Base-by-base conservation (phyloP, 1,140 invertebrate species). In the Luehdorfia chinensis region DNA sequence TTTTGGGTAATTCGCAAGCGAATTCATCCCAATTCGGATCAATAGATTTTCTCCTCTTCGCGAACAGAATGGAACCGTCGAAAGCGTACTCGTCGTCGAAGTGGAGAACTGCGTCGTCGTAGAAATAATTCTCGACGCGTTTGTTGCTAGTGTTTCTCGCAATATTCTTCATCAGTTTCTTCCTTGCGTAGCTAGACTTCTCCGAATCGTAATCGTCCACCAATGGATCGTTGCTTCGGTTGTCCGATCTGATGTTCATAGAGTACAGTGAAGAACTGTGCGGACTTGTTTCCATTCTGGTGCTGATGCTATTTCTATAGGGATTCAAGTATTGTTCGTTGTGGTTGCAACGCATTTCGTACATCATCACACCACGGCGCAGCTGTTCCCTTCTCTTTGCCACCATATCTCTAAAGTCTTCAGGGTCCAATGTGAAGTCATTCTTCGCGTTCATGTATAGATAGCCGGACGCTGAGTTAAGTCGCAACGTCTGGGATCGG, bases 361-460 rank as follows among this genome's bases (percentile, higher is more conserved):
- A 75, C 50, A 59, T 73, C 47, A 69, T 66, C 73, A 86, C 84
- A 0, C 83, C 80, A 31, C 66, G 65, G 0, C 72, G 53, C 2
- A 88, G 47, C 16, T 88, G 84, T 47, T 87, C 77, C 0, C 84
- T 67, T 52, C 87, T 51, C 28, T 86, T 87, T 2, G 79, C 70
- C 0, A 87, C 80, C 16, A 87, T 76, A 34, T 87, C 84, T 36
- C 76, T 68, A 39, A 87, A 85, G 21, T 88, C 87, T 21, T 87
- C 83, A 0, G 84, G 73, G 4, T 87, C 83, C 46, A 88, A 55
- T 59, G 85, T 78, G 55, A 88, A 88, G 11, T 87, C 85, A 48
- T 86, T 84, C 19, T 70, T 81, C 0, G 87, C 87, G 60, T 87
- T 88, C 87, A 88, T 88, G 23, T 87, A 87, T 0, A 88, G 55